phyloP scores from a whole-genome alignment of 2,888 invertebrate species.

The Ptychoptera albimana region DNA sequence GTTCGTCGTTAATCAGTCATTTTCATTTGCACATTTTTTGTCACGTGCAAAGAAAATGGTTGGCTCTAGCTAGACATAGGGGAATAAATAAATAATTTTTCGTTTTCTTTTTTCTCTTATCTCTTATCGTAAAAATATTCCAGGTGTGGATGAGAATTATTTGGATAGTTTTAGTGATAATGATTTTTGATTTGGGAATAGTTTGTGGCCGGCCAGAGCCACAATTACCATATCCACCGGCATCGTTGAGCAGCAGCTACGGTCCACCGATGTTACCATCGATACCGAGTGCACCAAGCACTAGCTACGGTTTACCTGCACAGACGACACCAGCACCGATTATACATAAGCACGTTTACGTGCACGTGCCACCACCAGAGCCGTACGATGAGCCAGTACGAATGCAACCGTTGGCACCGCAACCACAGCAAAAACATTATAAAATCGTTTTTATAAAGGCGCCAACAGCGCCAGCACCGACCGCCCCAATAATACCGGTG shows the following conservation, averaged over 20 bases:
- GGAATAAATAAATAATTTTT: no score
- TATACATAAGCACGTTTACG: conserved; percentile 81
- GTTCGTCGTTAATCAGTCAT: no score
- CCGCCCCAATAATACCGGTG: conserved; percentile 40
- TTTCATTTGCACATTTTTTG: no score
- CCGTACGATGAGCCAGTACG: conserved; percentile 56
- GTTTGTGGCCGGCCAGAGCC: conserved; percentile 14
- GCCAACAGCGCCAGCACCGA: conserved; percentile 45
- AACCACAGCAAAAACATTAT: conserved; percentile 59
- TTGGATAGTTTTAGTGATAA: no score
- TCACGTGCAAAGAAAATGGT: no score
- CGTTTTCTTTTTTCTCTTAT: no score
- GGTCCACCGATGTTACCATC: conserved; percentile 40
- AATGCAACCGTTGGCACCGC: conserved; percentile 36
- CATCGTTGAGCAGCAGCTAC: conserved; percentile 27
- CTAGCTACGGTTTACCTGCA: conserved; percentile 52
- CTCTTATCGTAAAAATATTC: no score
- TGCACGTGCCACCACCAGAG: conserved; percentile 80
- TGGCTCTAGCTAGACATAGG: no score
- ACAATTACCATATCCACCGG: conserved; percentile 12
- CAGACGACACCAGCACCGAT: conserved; percentile 59
- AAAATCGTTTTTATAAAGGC: conserved; percentile 67
- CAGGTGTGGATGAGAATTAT: no score
- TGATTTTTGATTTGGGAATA: no score
- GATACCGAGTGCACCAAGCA: conserved; percentile 34